These are phyloP conservation scores for Oreohelix idahoensis DNA, from an alignment of 1,140 invertebrate genomes.

Conservation along the genomic window DNA sequence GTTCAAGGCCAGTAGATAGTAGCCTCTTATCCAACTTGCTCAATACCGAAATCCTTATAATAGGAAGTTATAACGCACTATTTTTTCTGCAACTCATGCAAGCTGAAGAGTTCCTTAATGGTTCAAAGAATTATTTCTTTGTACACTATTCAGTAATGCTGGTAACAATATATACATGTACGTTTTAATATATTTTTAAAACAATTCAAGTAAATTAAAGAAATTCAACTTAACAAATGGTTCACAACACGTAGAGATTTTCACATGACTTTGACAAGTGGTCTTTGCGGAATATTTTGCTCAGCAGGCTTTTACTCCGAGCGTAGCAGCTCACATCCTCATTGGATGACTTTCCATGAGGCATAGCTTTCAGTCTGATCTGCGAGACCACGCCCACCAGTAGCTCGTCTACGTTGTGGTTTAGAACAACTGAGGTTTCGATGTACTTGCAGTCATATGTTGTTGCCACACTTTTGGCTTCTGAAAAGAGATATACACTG, in stretches of 20 bases:
- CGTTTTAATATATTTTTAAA: neutral
- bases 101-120: no score
- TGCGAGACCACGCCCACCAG: slow-evolving; percentile 74
- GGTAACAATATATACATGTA: neutral
- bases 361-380: slow-evolving; percentile 64
- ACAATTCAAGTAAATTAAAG: neutral
- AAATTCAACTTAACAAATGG: neutral
- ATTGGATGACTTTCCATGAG: slow-evolving; percentile 25
- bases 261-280: slow-evolving; percentile 55
- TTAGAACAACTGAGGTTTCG: slow-evolving; percentile 85
- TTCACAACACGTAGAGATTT: slow-evolving; percentile 51
- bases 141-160: neutral
- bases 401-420: slow-evolving; percentile 86
- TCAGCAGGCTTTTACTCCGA: slow-evolving; percentile 48
- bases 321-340: slow-evolving; percentile 48
- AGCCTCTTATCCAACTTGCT: no score
- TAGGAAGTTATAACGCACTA: no score
- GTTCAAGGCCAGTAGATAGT: no score
- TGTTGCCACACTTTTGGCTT: slow-evolving; percentile 76
- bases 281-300: slow-evolving; percentile 51
- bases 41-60: no score
- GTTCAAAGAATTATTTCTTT: no score
- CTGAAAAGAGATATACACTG: slow-evolving; percentile 47
- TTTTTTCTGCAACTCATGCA: no score
- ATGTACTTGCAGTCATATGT: slow-evolving; percentile 85